Percentiles rank a stretch among this genome's conserved stretches.
Evolutionary conservation across 2,113 vertebrate genomes (phyloP).

Genomic region (Galbula dea): DNA sequence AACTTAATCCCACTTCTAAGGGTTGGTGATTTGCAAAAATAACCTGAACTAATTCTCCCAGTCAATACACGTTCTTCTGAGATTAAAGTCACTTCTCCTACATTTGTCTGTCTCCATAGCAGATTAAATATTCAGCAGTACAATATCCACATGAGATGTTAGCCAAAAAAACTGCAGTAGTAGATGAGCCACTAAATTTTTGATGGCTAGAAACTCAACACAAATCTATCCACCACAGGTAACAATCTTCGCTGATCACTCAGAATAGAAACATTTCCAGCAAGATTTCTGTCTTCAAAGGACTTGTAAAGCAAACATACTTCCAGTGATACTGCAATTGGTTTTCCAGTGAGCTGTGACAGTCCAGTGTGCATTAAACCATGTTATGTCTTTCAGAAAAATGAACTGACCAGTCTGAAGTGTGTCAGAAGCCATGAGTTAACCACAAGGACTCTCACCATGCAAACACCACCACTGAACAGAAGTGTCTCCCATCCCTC

Average conservation of each 20-base stretch:
- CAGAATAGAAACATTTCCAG: background rate
- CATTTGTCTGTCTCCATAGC: background rate
- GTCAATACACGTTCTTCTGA: background rate
- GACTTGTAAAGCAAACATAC: background rate
- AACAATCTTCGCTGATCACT: fast-evolving
- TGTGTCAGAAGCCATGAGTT: background rate
- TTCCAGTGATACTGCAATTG: background rate
- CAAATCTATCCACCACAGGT: background rate
- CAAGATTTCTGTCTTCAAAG: background rate
- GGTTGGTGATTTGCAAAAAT: background rate
- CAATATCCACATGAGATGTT: background rate
- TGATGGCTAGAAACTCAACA: background rate
- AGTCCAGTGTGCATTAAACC: background rate
- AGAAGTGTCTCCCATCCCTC: background rate
- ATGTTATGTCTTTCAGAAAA: background rate
- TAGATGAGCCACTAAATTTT: background rate
- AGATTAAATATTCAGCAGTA: conserved; percentile 1
- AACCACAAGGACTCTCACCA: background rate
- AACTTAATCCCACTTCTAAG: conserved; percentile 24
- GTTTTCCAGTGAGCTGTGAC: background rate
- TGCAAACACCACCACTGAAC: background rate
- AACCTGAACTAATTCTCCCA: conserved; percentile 20
- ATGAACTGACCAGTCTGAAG: background rate
- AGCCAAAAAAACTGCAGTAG: background rate
- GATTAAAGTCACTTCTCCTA: background rate